Percentiles rank a stretch among this genome's conserved stretches.
phyloP scores from a whole-genome alignment of 2,797 vertebrate genomes.

The Eospalax fontanierii region DNA sequence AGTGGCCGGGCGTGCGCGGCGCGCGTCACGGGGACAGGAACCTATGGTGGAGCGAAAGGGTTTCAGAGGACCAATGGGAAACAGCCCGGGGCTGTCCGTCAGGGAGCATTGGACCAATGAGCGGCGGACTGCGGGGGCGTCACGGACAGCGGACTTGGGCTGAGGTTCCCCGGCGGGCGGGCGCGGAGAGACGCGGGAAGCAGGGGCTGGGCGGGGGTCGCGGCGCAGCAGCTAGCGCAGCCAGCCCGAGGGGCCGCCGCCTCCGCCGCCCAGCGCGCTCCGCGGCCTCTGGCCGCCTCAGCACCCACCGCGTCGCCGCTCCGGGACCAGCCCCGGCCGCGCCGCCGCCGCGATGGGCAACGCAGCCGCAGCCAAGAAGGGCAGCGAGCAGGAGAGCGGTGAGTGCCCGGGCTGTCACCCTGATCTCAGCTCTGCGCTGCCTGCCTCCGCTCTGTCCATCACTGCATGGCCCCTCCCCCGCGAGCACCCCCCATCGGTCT shows the following conservation, averaged over 20 bases:
- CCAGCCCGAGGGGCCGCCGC: constrained; percentile 83
- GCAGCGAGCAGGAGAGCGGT: constrained; percentile 94
- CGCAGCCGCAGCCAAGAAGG: constrained; percentile 95
- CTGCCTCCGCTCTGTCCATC: constrained; percentile 57
- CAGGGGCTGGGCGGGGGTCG: constrained; percentile 84
- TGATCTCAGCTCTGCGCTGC: constrained; percentile 55
- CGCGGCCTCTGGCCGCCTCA: constrained; percentile 76
- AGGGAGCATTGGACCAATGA: constrained; percentile 84
- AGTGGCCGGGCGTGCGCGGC: constrained; percentile 23
- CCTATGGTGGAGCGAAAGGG: constrained; percentile 67
- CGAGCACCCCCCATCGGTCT: not conserved
- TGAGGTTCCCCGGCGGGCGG: constrained; percentile 81
- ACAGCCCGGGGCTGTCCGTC: constrained; percentile 83
- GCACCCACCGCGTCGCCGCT: constrained; percentile 83
- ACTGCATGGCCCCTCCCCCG: constrained; percentile 48
- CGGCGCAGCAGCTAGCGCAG: constrained; percentile 85
- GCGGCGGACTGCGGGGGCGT: constrained; percentile 80
- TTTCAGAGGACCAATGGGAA: constrained; percentile 81
- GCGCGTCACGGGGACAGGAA: constrained; percentile 57
- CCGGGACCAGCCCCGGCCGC: constrained; percentile 73
- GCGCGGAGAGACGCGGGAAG: constrained; percentile 84
- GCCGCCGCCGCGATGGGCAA: constrained; percentile 92
- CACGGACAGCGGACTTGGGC: constrained; percentile 78
- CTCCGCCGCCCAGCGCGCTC: constrained; percentile 82
- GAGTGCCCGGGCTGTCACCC: constrained; percentile 76